Conservation (phyloP, 2,113 vertebrate genomes). For the Bothrops jararaca region DNA sequence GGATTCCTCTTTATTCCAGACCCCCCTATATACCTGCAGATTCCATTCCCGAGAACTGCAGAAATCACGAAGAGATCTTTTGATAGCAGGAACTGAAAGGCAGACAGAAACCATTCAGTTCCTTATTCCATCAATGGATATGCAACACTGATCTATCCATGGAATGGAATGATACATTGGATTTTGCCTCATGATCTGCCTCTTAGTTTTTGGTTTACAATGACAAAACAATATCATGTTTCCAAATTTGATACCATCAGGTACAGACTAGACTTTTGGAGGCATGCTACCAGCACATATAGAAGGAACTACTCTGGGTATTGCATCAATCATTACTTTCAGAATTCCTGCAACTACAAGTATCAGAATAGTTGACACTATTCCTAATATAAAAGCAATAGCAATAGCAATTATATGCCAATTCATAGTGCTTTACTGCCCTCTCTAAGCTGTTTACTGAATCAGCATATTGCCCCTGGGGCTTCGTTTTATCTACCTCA, state of each 20-base stretch:
- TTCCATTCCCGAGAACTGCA: neutral
- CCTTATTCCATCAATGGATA: neutral
- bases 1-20: neutral
- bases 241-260: neutral
- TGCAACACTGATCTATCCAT: neutral
- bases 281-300: neutral
- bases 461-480: neutral
- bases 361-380: neutral
- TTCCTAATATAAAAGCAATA: neutral
- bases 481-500: neutral
- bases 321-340: neutral
- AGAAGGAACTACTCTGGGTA: neutral
- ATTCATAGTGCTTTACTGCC: neutral
- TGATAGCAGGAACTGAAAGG: neutral
- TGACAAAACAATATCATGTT: neutral
- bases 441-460: neutral
- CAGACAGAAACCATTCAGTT: neutral
- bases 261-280: neutral
- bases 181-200: neutral
- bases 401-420: neutral
- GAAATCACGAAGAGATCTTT: neutral
- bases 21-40: neutral
- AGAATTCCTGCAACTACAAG: neutral
- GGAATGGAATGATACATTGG: neutral
- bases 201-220: neutral